Percentiles rank a stretch among this genome's conserved stretches.
Conservation (phyloP, 2,888 invertebrate genomes). For the Pelosia muscerda region DNA sequence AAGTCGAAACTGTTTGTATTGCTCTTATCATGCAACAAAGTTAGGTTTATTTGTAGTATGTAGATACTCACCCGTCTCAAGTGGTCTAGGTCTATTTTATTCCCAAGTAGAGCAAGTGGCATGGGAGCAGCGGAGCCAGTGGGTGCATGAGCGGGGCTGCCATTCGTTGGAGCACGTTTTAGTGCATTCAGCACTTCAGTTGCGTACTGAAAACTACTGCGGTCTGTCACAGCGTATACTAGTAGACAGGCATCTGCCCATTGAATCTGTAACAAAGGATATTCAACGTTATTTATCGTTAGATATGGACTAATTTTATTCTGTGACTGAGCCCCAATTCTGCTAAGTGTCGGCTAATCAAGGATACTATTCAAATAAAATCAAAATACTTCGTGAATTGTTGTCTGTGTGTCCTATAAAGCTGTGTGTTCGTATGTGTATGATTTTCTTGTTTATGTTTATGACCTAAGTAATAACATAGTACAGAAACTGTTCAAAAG, state of each 20-base stretch:
- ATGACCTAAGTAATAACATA: neutral
- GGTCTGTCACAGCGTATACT: conserved; percentile 92
- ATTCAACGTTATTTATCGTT: neutral
- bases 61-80: conserved; percentile 88
- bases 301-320: neutral
- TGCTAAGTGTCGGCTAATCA: too few relatives aligned
- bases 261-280: conserved; percentile 85
- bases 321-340: too few relatives aligned
- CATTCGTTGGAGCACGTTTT: conserved; percentile 84
- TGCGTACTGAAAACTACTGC: conserved; percentile 90
- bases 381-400: too few relatives aligned
- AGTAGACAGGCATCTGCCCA: conserved; percentile 93
- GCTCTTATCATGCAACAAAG: neutral
- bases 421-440: neutral
- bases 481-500: neutral
- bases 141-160: conserved; percentile 87
- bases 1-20: neutral
- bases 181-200: conserved; percentile 88
- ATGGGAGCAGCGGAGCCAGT: conserved; percentile 80
- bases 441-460: neutral
- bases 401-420: neutral
- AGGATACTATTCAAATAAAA: too few relatives aligned
- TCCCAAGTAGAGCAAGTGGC: conserved; percentile 91
- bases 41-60: neutral
- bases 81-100: conserved; percentile 93